Evolutionary conservation across 2,797 vertebrate genomes (phyloP).

Genomic region (Centroberyx gerrardi): DNA sequence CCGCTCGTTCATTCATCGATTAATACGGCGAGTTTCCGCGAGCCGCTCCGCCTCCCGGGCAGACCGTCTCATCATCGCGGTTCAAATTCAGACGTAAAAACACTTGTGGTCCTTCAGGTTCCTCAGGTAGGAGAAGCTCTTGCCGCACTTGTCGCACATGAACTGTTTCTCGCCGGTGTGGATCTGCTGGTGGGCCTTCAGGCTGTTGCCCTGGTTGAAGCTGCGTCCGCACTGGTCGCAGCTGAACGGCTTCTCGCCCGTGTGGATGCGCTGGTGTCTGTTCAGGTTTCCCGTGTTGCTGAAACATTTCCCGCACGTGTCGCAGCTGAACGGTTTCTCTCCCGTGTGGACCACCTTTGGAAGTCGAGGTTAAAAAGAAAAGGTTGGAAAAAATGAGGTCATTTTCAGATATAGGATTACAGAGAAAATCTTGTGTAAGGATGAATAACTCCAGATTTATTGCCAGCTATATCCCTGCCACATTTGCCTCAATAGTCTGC

Average conservation of each 20-base stretch:
- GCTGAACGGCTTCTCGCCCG: slow-evolving; percentile 84
- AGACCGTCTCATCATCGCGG: neutral
- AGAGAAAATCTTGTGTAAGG: too few relatives aligned
- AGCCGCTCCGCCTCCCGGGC: neutral
- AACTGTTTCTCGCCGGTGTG: slow-evolving; percentile 85
- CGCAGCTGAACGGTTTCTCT: slow-evolving; percentile 81
- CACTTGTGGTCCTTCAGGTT: slow-evolving; percentile 87
- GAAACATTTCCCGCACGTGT: slow-evolving; percentile 81
- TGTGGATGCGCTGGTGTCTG: slow-evolving; percentile 85
- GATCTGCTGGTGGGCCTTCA: slow-evolving; percentile 85
- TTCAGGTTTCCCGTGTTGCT: slow-evolving; percentile 83
- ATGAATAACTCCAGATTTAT: too few relatives aligned
- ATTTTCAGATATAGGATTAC: neutral
- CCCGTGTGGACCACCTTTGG: slow-evolving; percentile 80
- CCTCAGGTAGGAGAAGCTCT: slow-evolving; percentile 84
- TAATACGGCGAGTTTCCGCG: neutral
- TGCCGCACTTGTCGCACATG: slow-evolving; percentile 86
- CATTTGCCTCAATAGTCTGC: too few relatives aligned
- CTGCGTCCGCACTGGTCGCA: slow-evolving; percentile 81
- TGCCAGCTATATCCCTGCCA: too few relatives aligned
- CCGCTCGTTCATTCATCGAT: neutral
- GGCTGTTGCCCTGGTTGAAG: slow-evolving; percentile 87
- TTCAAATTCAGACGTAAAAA: slow-evolving; percentile 67
- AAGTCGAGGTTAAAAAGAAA: neutral
- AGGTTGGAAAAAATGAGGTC: neutral